phyloP scores from a whole-genome alignment of 2,113 vertebrate genomes.

The Myiopsitta monachus region DNA sequence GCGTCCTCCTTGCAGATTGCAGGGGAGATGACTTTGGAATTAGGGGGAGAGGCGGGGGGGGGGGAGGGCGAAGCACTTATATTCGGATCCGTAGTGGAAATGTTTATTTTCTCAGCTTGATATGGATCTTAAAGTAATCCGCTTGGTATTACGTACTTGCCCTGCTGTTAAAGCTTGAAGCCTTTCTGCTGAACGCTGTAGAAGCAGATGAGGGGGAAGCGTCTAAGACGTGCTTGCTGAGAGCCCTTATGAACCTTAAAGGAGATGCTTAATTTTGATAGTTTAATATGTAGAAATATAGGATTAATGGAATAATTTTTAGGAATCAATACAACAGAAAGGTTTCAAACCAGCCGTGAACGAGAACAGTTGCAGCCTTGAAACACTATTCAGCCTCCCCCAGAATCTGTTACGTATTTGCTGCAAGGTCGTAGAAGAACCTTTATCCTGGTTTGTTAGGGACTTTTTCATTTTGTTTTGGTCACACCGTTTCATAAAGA shows the following conservation, averaged over 20 bases:
- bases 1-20: background rate
- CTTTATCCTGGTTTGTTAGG: background rate
- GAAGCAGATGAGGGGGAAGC: conserved; percentile 11
- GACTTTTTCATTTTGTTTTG: background rate
- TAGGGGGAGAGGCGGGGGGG: background rate
- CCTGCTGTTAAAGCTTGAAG: conserved; percentile 50
- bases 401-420: background rate
- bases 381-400: background rate
- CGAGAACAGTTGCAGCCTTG: background rate
- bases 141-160: conserved; percentile 51
- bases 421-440: conserved; percentile 8
- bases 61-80: background rate
- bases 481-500: background rate
- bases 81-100: conserved; percentile 14
- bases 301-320: background rate
- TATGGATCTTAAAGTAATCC: conserved; percentile 44
- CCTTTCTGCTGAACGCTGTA: background rate
- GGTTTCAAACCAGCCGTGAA: background rate
- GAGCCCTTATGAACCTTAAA: background rate
- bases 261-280: conserved; percentile 24
- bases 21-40: conserved; percentile 10
- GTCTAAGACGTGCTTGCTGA: background rate
- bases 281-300: background rate
- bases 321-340: background rate
- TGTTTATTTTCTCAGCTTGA: conserved; percentile 47